Evolutionary conservation across 2,113 vertebrate genomes (phyloP).

Genomic region (Hippocampus barbouri): DNA sequence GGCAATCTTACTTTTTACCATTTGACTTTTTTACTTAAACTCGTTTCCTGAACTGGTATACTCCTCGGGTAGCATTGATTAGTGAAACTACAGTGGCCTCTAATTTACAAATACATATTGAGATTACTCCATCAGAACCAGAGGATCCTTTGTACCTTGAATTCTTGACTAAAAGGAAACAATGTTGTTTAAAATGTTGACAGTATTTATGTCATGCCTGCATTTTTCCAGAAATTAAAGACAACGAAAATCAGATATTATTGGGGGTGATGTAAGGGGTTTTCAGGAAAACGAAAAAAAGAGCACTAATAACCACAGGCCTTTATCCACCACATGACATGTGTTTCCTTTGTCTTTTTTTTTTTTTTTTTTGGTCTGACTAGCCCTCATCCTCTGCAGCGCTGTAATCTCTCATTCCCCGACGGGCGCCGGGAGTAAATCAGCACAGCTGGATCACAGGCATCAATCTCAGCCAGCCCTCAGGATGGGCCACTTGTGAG

Average conservation of each 20-base stretch:
- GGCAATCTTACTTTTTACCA: no score
- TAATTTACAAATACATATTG: no score
- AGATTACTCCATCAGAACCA: no score
- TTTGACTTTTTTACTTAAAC: no score
- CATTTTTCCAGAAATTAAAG: background rate
- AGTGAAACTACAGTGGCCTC: no score
- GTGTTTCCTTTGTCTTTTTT: constrained; percentile 24
- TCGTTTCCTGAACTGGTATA: no score
- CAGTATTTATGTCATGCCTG: no score
- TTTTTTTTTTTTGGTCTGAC: constrained; percentile 24
- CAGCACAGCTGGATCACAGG: constrained; percentile 72
- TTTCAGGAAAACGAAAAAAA: constrained; percentile 47
- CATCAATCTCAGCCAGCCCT: constrained; percentile 73
- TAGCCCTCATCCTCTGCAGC: constrained; percentile 46
- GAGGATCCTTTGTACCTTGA: no score
- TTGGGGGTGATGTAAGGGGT: constrained; percentile 46
- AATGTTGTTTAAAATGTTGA: no score
- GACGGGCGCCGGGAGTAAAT: constrained; percentile 69
- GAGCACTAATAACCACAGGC: constrained; percentile 46
- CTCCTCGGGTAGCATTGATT: no score
- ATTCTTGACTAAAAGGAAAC: no score
- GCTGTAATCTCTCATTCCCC: constrained; percentile 65
- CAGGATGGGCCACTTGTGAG: constrained; percentile 64
- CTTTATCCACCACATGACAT: constrained; percentile 48
- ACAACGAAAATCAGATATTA: constrained; percentile 33